A percentile compares a stretch with the other conserved stretches of the same genome.
Conservation (phyloP, 2,888 invertebrate genomes). For the Cephalotes varians region DNA sequence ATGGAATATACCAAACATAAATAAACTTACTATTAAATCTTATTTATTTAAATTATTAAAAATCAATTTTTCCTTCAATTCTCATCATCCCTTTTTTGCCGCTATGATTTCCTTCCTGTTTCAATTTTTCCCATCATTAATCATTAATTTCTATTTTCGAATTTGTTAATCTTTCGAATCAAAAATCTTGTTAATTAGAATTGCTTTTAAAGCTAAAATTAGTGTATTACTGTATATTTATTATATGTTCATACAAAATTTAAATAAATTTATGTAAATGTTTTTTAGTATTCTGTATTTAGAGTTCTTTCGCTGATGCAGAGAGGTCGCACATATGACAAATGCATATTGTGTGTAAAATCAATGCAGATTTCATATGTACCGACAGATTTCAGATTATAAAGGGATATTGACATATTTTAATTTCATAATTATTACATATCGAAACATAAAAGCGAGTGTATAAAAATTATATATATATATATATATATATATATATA, state of each 20-base stretch:
- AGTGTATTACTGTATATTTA: neutral
- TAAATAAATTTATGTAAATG: neutral
- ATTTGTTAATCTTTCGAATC: neutral
- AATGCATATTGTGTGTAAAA: neutral
- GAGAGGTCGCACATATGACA: constrained; percentile 40
- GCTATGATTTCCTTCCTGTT: too few species aligned
- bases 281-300: neutral
- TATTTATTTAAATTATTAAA: too few species aligned
- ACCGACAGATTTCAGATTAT: constrained; percentile 13
- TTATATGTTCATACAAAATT: neutral
- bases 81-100: too few species aligned
- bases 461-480: neutral
- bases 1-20: too few species aligned
- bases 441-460: neutral
- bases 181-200: neutral
- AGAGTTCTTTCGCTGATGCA: constrained; percentile 5
- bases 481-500: neutral
- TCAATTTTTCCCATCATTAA: too few species aligned
- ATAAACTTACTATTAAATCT: too few species aligned
- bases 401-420: neutral
- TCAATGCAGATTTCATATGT: constrained; percentile 17
- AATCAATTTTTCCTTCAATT: too few species aligned
- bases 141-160: too few species aligned
- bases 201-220: neutral
- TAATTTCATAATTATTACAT: neutral